phyloP scores from a whole-genome alignment of 2,797 vertebrate species.

The Poecile montanus region DNA sequence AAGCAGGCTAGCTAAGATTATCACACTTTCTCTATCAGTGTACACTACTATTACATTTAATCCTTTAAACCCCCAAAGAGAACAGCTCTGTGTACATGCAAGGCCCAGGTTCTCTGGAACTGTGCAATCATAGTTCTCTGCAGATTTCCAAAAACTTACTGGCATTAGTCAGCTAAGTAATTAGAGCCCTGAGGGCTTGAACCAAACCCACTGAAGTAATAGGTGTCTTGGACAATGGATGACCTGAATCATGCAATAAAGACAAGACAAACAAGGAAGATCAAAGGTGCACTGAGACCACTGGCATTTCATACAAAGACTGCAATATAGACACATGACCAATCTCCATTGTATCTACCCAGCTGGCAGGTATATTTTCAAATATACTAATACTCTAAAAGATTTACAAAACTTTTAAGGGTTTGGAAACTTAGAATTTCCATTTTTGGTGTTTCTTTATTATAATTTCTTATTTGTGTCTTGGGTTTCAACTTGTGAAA shows the following conservation, averaged over 20 bases:
- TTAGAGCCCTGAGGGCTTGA: background rate
- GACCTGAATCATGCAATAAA: background rate
- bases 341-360: background rate
- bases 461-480: background rate
- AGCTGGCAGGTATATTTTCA: background rate
- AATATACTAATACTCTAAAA: background rate
- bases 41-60: slow-evolving; percentile 29
- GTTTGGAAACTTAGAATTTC: background rate
- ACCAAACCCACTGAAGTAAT: background rate
- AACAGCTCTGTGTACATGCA: background rate
- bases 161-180: background rate
- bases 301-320: background rate
- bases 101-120: background rate
- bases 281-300: background rate
- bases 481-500: background rate
- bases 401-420: background rate
- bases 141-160: background rate
- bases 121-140: background rate
- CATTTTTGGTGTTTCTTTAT: background rate
- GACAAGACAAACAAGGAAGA: background rate
- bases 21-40: background rate
- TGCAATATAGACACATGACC: background rate
- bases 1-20: slow-evolving; percentile 29
- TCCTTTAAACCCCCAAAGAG: background rate
- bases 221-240: background rate